These are phyloP conservation scores for Tromatobia lineatoria DNA, from an alignment of 2,888 invertebrate genomes.

Conservation along the genomic window DNA sequence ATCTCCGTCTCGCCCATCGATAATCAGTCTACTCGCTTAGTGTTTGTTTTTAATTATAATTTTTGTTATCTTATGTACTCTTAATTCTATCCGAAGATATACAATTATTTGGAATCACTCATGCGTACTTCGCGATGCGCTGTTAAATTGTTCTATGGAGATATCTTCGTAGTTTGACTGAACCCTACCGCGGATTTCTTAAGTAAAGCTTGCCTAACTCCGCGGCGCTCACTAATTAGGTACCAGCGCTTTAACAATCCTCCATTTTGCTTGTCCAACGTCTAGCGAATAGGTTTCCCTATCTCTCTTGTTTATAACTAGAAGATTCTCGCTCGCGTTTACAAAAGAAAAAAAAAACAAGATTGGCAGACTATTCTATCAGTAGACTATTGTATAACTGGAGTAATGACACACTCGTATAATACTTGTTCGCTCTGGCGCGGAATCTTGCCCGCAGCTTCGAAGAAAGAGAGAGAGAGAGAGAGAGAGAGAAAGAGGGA, in stretches of 20 bases:
- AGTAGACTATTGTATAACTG: constrained; percentile 52
- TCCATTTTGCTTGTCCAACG: not conserved
- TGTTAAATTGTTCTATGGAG: constrained; percentile 19
- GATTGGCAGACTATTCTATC: constrained; percentile 63
- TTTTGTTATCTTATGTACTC: constrained; percentile 7
- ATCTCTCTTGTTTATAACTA: constrained; percentile 38
- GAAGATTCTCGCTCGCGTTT: constrained; percentile 24
- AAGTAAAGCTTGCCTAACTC: constrained; percentile 60
- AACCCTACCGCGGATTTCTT: constrained; percentile 27
- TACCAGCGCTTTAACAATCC: constrained; percentile 22
- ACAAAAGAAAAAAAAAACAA: constrained; percentile 16
- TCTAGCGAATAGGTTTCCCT: constrained; percentile 18
- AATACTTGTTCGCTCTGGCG: constrained; percentile 55
- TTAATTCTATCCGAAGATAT: constrained; percentile 51
- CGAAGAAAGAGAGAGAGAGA: constrained; percentile 7
- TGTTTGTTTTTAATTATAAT: constrained; percentile 13
- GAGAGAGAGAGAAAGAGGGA: constrained; percentile 8
- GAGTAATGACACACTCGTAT: constrained; percentile 61
- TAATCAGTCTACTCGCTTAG: constrained; percentile 61
- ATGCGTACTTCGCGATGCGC: constrained; percentile 37
- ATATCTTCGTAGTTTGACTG: constrained; percentile 28
- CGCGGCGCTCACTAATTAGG: constrained; percentile 4
- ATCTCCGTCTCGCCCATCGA: constrained; percentile 22
- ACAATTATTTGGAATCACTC: constrained; percentile 68
- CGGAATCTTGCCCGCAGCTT: constrained; percentile 6